A percentile compares a stretch with the other conserved stretches of the same genome.
phyloP scores from a whole-genome alignment of 2,113 vertebrate genomes.

The Cochlearius cochlearius region DNA sequence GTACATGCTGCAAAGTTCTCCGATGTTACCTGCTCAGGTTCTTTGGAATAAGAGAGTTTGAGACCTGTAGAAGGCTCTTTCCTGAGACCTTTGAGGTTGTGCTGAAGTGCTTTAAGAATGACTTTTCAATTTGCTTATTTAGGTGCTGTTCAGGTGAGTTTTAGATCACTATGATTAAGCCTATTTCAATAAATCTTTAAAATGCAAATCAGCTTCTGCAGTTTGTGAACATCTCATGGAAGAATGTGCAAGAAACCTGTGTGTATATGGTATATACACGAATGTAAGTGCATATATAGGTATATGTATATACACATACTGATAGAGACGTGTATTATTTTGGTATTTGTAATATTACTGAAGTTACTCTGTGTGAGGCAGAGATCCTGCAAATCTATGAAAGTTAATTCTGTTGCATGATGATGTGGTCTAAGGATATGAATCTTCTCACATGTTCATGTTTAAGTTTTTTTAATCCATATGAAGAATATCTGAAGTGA shows the following conservation, averaged over 20 bases:
- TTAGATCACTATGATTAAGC: background rate
- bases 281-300: background rate
- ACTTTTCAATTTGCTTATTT: background rate
- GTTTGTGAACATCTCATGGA: background rate
- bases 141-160: background rate
- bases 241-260: background rate
- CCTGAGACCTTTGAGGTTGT: background rate
- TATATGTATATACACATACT: background rate
- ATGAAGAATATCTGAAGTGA: constrained; percentile 35
- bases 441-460: background rate
- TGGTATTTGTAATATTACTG: background rate
- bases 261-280: background rate
- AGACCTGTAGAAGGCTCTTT: background rate
- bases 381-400: background rate
- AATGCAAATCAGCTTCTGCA: background rate
- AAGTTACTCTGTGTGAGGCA: background rate
- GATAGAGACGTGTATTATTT: background rate
- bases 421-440: background rate
- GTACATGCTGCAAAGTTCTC: background rate
- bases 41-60: background rate
- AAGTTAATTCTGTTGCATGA: background rate
- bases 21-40: background rate
- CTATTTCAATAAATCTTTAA: background rate
- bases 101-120: background rate
- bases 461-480: constrained; percentile 23